Percentiles rank a stretch among this genome's conserved stretches.
Evolutionary conservation across 2,888 invertebrate species (phyloP).

Genomic region (Dioctria rufipes): DNA sequence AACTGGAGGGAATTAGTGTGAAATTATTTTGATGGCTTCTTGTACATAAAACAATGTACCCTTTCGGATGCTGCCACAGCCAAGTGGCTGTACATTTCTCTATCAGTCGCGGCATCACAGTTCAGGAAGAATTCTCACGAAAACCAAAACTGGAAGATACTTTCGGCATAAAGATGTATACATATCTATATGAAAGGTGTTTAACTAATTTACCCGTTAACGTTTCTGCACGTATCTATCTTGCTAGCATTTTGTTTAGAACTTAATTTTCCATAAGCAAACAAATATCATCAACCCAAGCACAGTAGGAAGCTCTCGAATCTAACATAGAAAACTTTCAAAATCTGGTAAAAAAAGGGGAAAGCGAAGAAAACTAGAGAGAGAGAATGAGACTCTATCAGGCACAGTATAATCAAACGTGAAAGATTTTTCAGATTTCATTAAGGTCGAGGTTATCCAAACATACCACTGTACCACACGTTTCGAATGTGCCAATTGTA

Average conservation of each 20-base stretch:
- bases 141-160: conserved; percentile 26
- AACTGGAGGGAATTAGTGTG: conserved; percentile 20
- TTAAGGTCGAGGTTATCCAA: conserved; percentile 69
- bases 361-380: conserved; percentile 20
- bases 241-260: conserved; percentile 35
- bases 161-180: conserved; percentile 1
- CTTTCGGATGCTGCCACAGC: neutral
- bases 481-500: conserved; percentile 51
- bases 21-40: conserved; percentile 26
- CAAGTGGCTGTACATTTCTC: neutral
- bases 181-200: conserved; percentile 53
- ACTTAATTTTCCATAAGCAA: conserved; percentile 53
- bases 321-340: conserved; percentile 26
- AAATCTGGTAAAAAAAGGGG: conserved; percentile 11
- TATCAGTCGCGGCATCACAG: conserved; percentile 11
- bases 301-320: conserved; percentile 19
- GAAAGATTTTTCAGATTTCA: conserved; percentile 64
- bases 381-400: conserved; percentile 39
- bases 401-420: conserved; percentile 58
- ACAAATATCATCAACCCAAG: neutral
- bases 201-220: conserved; percentile 60
- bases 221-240: conserved; percentile 45
- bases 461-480: conserved; percentile 61
- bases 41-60: conserved; percentile 17
- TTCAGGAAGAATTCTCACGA: conserved; percentile 46